Base-by-base conservation (phyloP, 2,888 invertebrate species). In the Tenthredo notha region DNA sequence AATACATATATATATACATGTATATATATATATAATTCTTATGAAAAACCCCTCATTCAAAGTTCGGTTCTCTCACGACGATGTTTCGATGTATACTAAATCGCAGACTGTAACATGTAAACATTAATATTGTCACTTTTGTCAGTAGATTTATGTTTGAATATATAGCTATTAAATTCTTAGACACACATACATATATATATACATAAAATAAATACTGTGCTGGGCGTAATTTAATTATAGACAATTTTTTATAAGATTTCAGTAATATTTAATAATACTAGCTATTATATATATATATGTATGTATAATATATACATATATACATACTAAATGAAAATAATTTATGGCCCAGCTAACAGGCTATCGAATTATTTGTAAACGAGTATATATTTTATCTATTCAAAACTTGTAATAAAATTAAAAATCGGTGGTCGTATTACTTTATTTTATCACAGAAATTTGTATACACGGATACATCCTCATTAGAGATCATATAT, bases 291-390 rank as follows among this genome's bases (percentile, higher is more conserved):
- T 37, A 21, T 33, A 77, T 33, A 47, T 47, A 47, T 18, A 77
- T 25, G 5, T 10, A 21, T 43, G n/a, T 50, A 33, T n/a, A n/a
- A 77, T 33, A 47, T 47, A 47, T 18, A 77, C 29, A 12, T 10
- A 21, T 43, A 37, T 50, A 33, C 9, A 29, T 54, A 54, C 2
- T 77, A 54, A 61, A 77, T 77, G 74, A 29, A 54, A 54, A 54
- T 80, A 80, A 80, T 80, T 80, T 80, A 80, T 80, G 40, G 80
- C 58, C 80, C 58, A 80, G 80, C 25, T 61, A 58, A 40, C 80
- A 58, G 80, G 37, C 47, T 80, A 80, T 80, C 80, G 87, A 86
- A 87, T 85, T 88, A 88, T 88, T 88, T 87, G 87, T 88, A 87
- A 88, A 87, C 86, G 86, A 88, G 58, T 85, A 85, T 85, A 84